Percentiles rank a stretch among this genome's conserved stretches.
These are phyloP conservation scores for Teleiodes luculella DNA, from an alignment of 2,888 invertebrate genomes.

Conservation along the genomic window DNA sequence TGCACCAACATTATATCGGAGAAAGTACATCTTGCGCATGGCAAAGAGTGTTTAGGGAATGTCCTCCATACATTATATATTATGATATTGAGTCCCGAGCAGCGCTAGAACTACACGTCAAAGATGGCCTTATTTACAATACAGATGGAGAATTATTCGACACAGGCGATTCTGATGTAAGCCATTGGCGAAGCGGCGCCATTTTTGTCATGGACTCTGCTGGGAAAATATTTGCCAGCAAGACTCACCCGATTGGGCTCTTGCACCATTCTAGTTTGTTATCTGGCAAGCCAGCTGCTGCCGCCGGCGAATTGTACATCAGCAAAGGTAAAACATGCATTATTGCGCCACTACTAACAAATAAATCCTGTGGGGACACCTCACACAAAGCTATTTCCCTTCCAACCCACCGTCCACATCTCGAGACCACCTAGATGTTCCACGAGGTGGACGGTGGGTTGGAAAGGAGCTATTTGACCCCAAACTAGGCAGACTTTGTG, in stretches of 20 bases:
- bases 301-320: not conserved
- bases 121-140: not conserved
- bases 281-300: not conserved
- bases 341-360: no score
- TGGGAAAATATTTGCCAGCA: constrained; percentile 10
- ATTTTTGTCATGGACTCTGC: constrained; percentile 12
- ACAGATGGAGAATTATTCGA: not conserved
- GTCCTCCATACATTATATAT: constrained; percentile 4
- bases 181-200: constrained; percentile 1
- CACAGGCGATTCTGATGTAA: not conserved
- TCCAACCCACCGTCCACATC: no score
- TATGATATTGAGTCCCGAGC: constrained; percentile 2
- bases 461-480: no score
- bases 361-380: no score
- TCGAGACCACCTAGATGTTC: no score
- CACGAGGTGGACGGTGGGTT: no score
- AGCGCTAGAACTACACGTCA: not conserved
- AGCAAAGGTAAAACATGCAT: no score
- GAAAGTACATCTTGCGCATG: not conserved
- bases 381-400: no score
- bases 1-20: not conserved
- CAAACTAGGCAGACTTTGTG: no score
- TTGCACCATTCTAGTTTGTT: constrained; percentile 10
- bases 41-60: constrained; percentile 4
- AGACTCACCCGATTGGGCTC: constrained; percentile 1